These are phyloP conservation scores for Delia radicum DNA, from an alignment of 1,140 invertebrate species.

Conservation along the genomic window DNA sequence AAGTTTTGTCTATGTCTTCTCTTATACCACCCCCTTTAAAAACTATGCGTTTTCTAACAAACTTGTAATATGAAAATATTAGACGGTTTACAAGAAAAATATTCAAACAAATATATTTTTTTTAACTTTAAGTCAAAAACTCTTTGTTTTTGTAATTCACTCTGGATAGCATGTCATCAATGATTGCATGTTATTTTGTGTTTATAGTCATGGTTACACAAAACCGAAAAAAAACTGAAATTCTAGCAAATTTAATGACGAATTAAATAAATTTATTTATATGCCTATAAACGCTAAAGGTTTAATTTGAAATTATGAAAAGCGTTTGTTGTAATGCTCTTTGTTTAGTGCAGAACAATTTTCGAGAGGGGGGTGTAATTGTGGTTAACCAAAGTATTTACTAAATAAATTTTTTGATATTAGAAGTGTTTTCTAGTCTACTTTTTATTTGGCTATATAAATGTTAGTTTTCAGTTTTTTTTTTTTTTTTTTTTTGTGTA, in stretches of 20 bases:
- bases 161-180: neutral
- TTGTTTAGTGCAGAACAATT: neutral
- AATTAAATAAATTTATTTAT: constrained; percentile 24
- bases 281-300: constrained; percentile 3
- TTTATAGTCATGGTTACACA: constrained; percentile 24
- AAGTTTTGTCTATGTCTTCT: neutral
- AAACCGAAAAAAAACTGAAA: neutral
- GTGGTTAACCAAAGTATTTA: neutral
- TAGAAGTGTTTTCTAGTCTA: neutral
- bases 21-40: neutral
- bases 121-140: neutral
- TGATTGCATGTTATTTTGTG: constrained; percentile 15
- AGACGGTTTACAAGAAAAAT: too few relatives aligned
- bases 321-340: too few relatives aligned
- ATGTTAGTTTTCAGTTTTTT: neutral
- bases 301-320: constrained; percentile 18
- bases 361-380: neutral
- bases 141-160: neutral
- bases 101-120: neutral
- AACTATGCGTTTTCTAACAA: too few relatives aligned
- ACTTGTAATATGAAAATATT: too few relatives aligned
- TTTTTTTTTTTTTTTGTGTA: neutral
- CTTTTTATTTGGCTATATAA: too few relatives aligned
- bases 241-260: neutral
- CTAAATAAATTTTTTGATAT: too few relatives aligned